phyloP scores from a whole-genome alignment of 2,797 vertebrate genomes.

The Neostethus bicornis region DNA sequence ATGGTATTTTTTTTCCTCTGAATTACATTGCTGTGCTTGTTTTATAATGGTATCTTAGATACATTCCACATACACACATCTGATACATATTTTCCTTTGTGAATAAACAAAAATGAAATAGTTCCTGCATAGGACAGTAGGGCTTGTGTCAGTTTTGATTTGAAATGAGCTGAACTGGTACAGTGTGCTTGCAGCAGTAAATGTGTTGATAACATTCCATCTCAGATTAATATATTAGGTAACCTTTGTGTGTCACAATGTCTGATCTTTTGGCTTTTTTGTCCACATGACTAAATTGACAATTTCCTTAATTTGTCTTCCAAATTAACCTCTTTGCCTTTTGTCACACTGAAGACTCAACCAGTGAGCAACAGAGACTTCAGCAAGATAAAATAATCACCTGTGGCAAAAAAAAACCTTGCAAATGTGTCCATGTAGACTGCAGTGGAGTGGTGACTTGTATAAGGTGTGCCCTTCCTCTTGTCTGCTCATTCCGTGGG shows the following conservation, averaged over 20 bases:
- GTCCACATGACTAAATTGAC: neutral
- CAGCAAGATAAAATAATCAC: no score
- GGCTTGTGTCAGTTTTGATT: neutral
- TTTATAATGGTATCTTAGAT: slow-evolving; percentile 13
- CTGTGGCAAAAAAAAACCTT: no score
- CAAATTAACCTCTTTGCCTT: neutral
- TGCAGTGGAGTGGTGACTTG: no score
- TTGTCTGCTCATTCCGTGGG: no score
- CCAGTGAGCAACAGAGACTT: no score
- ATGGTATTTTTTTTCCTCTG: slow-evolving; percentile 15
- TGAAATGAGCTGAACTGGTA: neutral
- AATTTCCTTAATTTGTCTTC: neutral
- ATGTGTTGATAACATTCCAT: neutral
- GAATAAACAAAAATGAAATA: neutral
- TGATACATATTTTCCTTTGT: neutral
- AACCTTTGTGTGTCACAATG: neutral
- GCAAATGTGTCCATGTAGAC: no score
- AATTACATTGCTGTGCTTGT: slow-evolving; percentile 23
- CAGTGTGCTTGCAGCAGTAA: neutral
- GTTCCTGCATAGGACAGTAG: neutral
- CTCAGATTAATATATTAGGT: neutral
- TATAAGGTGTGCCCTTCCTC: no score
- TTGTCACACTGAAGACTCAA: neutral
- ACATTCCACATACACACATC: neutral
- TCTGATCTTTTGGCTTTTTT: neutral